Evolutionary conservation across 2,888 invertebrate genomes (phyloP).

Genomic region (Brachypalpus laphriformis): DNA sequence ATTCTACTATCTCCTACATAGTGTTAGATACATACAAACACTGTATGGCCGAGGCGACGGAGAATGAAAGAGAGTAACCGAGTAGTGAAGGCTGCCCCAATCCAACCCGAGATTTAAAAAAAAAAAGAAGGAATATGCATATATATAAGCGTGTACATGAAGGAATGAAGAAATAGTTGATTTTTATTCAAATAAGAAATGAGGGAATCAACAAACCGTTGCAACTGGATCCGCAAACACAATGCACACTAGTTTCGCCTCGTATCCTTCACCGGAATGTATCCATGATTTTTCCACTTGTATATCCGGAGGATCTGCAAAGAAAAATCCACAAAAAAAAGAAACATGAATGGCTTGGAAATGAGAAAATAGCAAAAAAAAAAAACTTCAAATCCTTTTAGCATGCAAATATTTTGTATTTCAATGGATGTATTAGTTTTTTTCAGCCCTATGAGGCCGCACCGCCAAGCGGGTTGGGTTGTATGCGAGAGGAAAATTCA

Average conservation of each 20-base stretch:
- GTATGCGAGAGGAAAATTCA: slow-evolving; percentile 56
- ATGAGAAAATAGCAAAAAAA: slow-evolving; percentile 37
- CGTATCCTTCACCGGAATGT: slow-evolving; percentile 88
- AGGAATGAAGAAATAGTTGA: slow-evolving; percentile 41
- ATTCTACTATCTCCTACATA: not conserved
- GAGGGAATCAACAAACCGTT: slow-evolving; percentile 84
- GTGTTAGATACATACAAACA: not conserved
- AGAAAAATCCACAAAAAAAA: slow-evolving; percentile 45
- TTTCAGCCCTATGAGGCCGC: not conserved
- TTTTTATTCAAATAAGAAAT: slow-evolving; percentile 67
- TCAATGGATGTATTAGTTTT: slow-evolving; percentile 62
- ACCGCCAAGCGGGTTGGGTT: not conserved
- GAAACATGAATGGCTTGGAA: slow-evolving; percentile 49
- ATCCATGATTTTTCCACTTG: slow-evolving; percentile 88
- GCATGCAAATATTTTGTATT: slow-evolving; percentile 73
- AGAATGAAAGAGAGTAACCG: not conserved
- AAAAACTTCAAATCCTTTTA: slow-evolving; percentile 62
- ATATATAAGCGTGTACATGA: not conserved
- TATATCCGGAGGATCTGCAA: slow-evolving; percentile 88
- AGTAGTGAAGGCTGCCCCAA: not conserved
- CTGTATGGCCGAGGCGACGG: not conserved
- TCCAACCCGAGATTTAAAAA: not conserved
- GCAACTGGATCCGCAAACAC: slow-evolving; percentile 88
- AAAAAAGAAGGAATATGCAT: too few relatives aligned
- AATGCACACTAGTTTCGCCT: slow-evolving; percentile 87